Conservation (phyloP, 2,888 invertebrate genomes). For the Sipha maydis region DNA sequence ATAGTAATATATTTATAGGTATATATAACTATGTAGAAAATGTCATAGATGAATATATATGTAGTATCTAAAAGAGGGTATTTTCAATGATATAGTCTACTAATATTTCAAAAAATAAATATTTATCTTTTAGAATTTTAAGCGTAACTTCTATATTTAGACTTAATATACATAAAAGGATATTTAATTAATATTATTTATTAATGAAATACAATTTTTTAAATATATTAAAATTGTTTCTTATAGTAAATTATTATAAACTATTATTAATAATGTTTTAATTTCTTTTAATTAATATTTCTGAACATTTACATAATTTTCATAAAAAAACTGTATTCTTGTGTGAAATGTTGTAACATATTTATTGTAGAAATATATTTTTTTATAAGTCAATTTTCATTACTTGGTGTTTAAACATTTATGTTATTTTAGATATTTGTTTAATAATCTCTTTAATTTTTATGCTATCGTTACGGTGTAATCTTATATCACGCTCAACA, state of each 20-base stretch:
- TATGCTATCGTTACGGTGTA: no score
- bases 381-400: background rate
- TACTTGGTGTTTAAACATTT: background rate
- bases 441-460: background rate
- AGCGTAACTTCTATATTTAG: background rate
- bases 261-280: background rate
- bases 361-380: no score
- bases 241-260: no score
- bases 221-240: background rate
- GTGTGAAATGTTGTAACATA: background rate
- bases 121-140: background rate
- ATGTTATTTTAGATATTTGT: background rate
- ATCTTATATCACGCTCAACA: no score
- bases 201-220: background rate
- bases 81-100: background rate
- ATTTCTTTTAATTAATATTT: slow-evolving; percentile 12
- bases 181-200: no score
- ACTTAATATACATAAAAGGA: background rate
- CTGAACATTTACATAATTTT: background rate
- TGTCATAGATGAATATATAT: background rate
- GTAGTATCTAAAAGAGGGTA: background rate
- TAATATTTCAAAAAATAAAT: background rate
- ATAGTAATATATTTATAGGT: background rate
- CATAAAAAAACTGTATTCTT: background rate
- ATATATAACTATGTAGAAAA: background rate